phyloP scores from a whole-genome alignment of 23 tunicate species.

The Styela plicata region DNA sequence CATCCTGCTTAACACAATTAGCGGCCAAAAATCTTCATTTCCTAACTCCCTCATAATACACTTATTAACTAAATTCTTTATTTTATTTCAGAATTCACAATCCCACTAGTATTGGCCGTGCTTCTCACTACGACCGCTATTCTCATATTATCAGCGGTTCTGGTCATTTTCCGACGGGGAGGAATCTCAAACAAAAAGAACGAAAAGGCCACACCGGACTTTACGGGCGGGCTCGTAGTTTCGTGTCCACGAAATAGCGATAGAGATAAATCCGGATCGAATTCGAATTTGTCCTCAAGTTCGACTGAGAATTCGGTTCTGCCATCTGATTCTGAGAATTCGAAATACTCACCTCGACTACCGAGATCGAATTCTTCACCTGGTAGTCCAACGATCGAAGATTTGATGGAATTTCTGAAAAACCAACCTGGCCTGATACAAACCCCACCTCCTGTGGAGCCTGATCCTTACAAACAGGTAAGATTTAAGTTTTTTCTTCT shows the following conservation, averaged over 20 bases:
- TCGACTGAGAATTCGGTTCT: constrained; percentile 27
- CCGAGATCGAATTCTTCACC: background rate
- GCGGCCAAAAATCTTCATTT: too few species aligned
- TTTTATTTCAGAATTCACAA: constrained; percentile 7
- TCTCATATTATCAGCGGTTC: constrained; percentile 15
- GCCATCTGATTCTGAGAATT: constrained; percentile 16
- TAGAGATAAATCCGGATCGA: constrained; percentile 24
- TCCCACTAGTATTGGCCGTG: constrained; percentile 6
- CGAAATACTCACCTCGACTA: constrained; percentile 6
- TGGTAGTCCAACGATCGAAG: constrained; percentile 4
- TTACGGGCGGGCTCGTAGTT: constrained; percentile 22
- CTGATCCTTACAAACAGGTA: constrained; percentile 29
- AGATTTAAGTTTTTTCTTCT: background rate
- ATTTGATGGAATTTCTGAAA: constrained; percentile 26
- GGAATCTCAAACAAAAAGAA: background rate
- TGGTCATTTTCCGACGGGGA: constrained; percentile 24
- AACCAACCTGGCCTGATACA: constrained; percentile 23
- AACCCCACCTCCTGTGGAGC: background rate
- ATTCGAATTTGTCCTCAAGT: constrained; percentile 22
- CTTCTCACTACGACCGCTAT: constrained; percentile 16
- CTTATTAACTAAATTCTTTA: background rate
- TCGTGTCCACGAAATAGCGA: constrained; percentile 20
- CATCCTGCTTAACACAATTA: too few species aligned
- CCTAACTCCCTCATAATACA: too few species aligned
- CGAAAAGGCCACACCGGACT: background rate